Evolutionary conservation across 1,140 invertebrate genomes (phyloP), one percentile per base, ranked within the genome.

Genomic region (Heliconius melpomene): DNA sequence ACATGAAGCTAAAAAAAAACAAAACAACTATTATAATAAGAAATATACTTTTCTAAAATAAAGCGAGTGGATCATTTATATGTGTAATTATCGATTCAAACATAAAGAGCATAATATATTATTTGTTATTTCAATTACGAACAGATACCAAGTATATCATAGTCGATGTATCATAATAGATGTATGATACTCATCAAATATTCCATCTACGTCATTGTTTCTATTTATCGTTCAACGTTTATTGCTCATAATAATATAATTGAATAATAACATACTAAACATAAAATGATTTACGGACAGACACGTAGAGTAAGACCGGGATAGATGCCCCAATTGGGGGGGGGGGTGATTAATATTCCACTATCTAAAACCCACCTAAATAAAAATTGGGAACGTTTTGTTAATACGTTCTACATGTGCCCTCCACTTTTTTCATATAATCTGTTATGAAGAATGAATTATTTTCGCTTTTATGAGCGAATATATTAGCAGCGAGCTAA

Each of bases 171-270:
- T 66, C 23, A 66, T 66, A 66, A 9, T 5, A 40, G 13, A 40
- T n/a, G n/a, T n/a, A 8, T n/a, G 7, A 57, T 57, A 29, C 57
- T 60, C 57, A 60, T 60, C 23, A 60, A 60, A 60, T 60, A 60
- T 60, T 60, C 57, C 11, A 60, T 60, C 26, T 66, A 66, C 60
- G 60, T 66, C 60, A 26, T 66, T 66, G 60, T 66, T 66, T 66
- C 60, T 66, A 66, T 66, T 66, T 66, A 66, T 29, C 60, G 13
- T 29, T 29, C 26, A 66, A 26, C 11, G 16, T 66, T 66, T 66
- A 66, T 66, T 16, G 60, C 13, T 66, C 5, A 3, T 66, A 29
- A 66, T 66, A 66, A 66, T 66, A 66, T 66, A 26, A 66, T 66
- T 66, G 23, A 66, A 66, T 66, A 23, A 66, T 66, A 66, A 29